These are phyloP conservation scores for Plemyria rubiginata DNA, from an alignment of 2,888 invertebrate genomes.

Conservation along the genomic window DNA sequence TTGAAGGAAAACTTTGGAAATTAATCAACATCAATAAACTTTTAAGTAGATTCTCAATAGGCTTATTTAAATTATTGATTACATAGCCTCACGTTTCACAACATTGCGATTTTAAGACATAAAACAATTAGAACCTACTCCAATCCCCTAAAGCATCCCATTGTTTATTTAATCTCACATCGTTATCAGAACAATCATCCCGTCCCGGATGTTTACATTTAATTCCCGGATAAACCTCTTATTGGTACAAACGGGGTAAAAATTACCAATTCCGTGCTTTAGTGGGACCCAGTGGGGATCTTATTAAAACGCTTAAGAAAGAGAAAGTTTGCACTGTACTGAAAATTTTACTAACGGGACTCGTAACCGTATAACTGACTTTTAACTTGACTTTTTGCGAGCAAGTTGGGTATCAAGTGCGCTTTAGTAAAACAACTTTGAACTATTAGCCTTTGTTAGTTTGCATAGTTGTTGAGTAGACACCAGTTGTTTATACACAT, in stretches of 20 bases:
- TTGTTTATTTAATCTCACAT: slow-evolving; percentile 26
- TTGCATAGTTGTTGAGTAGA: slow-evolving; percentile 25
- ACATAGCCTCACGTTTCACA: neutral
- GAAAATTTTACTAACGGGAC: slow-evolving; percentile 36
- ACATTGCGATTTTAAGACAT: neutral
- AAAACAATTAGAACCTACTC: slow-evolving; percentile 6
- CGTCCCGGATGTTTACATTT: slow-evolving; percentile 49
- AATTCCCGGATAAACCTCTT: slow-evolving; percentile 47
- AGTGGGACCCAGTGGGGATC: slow-evolving; percentile 30
- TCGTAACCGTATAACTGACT: slow-evolving; percentile 35
- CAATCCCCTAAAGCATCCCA: slow-evolving; percentile 4
- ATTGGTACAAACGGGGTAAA: slow-evolving; percentile 43
- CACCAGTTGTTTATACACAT: neutral
- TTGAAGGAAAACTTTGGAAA: slow-evolving; percentile 1
- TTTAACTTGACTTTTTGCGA: slow-evolving; percentile 35
- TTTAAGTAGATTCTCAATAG: neutral
- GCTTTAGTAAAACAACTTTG: slow-evolving; percentile 32
- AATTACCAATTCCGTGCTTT: slow-evolving; percentile 33
- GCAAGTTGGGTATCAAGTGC: slow-evolving; percentile 31
- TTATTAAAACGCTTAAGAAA: slow-evolving; percentile 36
- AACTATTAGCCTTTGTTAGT: slow-evolving; percentile 24
- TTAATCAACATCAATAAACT: slow-evolving; percentile 2
- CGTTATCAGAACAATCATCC: slow-evolving; percentile 29
- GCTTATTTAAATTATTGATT: neutral
- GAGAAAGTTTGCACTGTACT: slow-evolving; percentile 34